Conservation (phyloP, 1,140 invertebrate genomes). For the Zaprionus kolodkinae region DNA sequence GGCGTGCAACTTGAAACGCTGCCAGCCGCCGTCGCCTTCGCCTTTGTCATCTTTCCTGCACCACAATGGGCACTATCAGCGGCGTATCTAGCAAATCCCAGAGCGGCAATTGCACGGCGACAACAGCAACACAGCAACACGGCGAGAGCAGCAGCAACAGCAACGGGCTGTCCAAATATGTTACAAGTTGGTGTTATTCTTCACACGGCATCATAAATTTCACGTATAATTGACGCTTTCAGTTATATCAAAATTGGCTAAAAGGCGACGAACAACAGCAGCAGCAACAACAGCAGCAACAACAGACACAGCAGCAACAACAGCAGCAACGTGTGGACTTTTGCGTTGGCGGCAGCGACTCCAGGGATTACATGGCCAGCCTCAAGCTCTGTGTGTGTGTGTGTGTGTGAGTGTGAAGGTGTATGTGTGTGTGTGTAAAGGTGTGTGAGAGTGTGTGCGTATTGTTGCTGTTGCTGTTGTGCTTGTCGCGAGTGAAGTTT, state of each 20-base stretch:
- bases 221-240: slow-evolving; percentile 84
- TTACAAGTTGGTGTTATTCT: slow-evolving; percentile 83
- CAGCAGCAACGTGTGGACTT: slow-evolving; percentile 22
- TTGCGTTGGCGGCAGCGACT: slow-evolving; percentile 70
- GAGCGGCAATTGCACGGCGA: slow-evolving; percentile 48
- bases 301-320: slow-evolving; percentile 12
- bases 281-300: slow-evolving; percentile 20
- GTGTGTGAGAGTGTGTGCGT: not conserved
- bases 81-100: slow-evolving; percentile 63
- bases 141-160: not conserved
- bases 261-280: slow-evolving; percentile 57
- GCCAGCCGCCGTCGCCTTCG: slow-evolving; percentile 46
- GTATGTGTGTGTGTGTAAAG: not conserved
- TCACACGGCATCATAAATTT: slow-evolving; percentile 84
- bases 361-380: slow-evolving; percentile 30
- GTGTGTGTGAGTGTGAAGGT: too few species aligned
- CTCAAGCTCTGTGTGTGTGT: slow-evolving; percentile 22
- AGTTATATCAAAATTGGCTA: slow-evolving; percentile 83
- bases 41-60: slow-evolving; percentile 80
- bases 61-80: slow-evolving; percentile 77
- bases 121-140: slow-evolving; percentile 22
- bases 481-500: slow-evolving; percentile 50
- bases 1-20: slow-evolving; percentile 58
- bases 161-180: slow-evolving; percentile 76
- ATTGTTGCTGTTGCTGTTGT: slow-evolving; percentile 15